Evolutionary conservation across 2,797 vertebrate genomes (phyloP).

Genomic region (Cossypha dichroa): DNA sequence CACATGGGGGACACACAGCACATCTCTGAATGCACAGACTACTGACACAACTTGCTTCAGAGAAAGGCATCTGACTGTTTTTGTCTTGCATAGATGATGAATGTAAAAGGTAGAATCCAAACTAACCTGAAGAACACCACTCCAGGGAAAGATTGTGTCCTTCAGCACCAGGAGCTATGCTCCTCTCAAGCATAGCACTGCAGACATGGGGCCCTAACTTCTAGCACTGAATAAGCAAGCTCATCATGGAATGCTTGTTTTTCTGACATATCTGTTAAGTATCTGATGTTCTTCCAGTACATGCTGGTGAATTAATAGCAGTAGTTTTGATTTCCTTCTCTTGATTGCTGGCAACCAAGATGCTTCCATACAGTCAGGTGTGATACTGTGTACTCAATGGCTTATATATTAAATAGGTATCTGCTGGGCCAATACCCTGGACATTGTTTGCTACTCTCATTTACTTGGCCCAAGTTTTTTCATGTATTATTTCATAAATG

Average conservation of each 20-base stretch:
- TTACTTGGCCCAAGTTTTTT: not conserved
- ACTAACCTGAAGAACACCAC: not conserved
- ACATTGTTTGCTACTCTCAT: not conserved
- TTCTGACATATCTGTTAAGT: not conserved
- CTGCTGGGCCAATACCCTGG: not conserved
- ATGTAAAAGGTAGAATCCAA: not conserved
- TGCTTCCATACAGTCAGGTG: not conserved
- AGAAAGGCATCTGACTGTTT: not conserved
- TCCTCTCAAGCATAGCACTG: not conserved
- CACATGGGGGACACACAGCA: accelerated
- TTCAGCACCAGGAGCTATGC: accelerated
- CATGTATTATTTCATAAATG: not conserved
- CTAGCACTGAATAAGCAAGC: not conserved
- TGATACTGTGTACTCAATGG: not conserved
- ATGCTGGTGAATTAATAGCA: not conserved
- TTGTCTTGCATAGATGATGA: not conserved
- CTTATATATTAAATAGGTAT: not conserved
- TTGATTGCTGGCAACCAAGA: not conserved
- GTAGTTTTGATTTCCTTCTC: not conserved
- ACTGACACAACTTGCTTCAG: not conserved
- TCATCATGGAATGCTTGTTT: not conserved
- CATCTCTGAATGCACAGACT: not conserved
- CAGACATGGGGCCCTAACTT: not conserved
- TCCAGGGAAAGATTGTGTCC: not conserved
- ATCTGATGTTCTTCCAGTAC: not conserved